Base-by-base conservation (phyloP, 2,113 vertebrate species). In the Lates calcarifer region DNA sequence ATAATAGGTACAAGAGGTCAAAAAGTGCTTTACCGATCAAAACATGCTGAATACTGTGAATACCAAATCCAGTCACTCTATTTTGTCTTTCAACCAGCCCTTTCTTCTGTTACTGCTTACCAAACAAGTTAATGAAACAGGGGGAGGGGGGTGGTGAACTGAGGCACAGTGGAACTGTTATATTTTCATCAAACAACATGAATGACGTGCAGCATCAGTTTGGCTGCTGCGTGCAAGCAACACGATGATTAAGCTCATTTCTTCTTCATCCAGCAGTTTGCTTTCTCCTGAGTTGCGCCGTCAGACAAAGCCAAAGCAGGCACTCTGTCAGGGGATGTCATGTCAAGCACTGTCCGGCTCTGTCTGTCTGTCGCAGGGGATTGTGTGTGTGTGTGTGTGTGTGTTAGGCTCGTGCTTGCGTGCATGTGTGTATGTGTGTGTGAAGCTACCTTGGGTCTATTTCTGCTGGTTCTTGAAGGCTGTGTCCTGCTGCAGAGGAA, bases 31-130 rank as follows among this genome's bases (percentile, higher is more conserved):
- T 94, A 94, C 92, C 43, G 90, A 95, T 95, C 93, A 93, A 94
- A 93, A 86, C 85, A 91, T 93, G 93, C 94, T 95, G 94, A 95
- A 94, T 90, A 95, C 94, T 95, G 94, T 95, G 93, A 95, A 94
- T 84, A 94, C 92, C 92, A 95, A 95, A 95, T 93, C 91, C 70
- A 79, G 67, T 84, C 75, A 73, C 75, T 81, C 74, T 73, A 24
- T 88, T 88, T 91, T 79, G 77, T 86, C 71, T 81, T 64, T 90
- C 67, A 81, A 37, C 68, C 72, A 79, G 64, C 63, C 47, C 72
- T 82, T 51, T 56, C 31, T 79, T 68, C 62, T 71, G 43, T 63
- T 65, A 75, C 71, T 61, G 82, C 75, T 79, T 22, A 5, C 81
- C 65, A 77, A 51, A 63, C 47, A 28, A 41, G 53, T 22, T 65